These are phyloP conservation scores for Drosophila leontia DNA, from an alignment of 1,140 invertebrate species.

Conservation along the genomic window DNA sequence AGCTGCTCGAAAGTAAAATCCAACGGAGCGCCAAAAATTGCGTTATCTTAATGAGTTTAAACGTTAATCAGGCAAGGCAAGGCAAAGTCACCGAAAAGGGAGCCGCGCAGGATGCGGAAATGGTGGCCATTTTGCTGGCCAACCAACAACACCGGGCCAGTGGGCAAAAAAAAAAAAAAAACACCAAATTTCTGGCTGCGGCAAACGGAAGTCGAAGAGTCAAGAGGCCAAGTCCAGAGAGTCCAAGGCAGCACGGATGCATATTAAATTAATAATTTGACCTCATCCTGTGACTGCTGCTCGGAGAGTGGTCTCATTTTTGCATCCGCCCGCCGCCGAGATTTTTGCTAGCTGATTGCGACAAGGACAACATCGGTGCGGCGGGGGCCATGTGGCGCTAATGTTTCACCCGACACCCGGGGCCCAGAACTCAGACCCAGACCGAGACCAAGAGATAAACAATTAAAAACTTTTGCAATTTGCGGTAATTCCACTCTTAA, in stretches of 20 bases:
- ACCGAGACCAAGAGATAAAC: conserved; percentile 63
- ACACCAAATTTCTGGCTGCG: conserved; percentile 37
- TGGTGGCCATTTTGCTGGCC: conserved; percentile 66
- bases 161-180: conserved; percentile 51
- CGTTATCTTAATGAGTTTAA: conserved; percentile 84
- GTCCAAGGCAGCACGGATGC: conserved; percentile 71
- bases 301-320: conserved; percentile 49
- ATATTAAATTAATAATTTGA: conserved; percentile 84
- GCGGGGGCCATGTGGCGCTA: conserved; percentile 67
- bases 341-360: conserved; percentile 77
- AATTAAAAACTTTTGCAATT: conserved; percentile 83
- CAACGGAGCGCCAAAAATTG: conserved; percentile 75
- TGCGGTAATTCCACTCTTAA: conserved; percentile 76
- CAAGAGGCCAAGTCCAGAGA: conserved; percentile 29
- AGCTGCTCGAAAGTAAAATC: conserved; percentile 68
- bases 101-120: conserved; percentile 48
- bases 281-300: conserved; percentile 61
- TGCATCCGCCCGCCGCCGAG: conserved; percentile 66
- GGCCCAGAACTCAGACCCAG: conserved; percentile 2
- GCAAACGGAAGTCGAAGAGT: conserved; percentile 60
- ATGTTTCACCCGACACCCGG: conserved; percentile 55
- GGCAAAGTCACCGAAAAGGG: conserved; percentile 5
- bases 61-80: conserved; percentile 73
- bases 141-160: conserved; percentile 48
- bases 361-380: conserved; percentile 63